phyloP scores from a whole-genome alignment of 2,888 invertebrate genomes.

The Drosophila pegasa region DNA sequence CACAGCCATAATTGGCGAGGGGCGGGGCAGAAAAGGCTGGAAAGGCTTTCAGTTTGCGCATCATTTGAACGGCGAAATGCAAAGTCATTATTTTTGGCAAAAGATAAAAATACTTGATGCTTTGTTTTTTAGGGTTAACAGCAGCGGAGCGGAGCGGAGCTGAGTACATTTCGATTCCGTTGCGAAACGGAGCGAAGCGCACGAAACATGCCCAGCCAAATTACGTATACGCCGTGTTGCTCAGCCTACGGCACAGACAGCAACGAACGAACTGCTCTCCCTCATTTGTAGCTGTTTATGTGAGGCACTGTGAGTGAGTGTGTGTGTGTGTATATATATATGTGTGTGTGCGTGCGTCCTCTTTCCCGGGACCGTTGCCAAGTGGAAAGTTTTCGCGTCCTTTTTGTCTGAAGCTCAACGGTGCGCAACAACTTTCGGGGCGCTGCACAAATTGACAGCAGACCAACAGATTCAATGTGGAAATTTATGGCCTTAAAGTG shows the following conservation, averaged over 20 bases:
- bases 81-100: constrained; percentile 71
- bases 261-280: not conserved
- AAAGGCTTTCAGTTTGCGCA: constrained; percentile 54
- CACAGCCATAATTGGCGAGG: constrained; percentile 37
- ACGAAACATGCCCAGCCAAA: constrained; percentile 24
- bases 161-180: constrained; percentile 36
- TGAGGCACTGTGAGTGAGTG: not conserved
- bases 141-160: constrained; percentile 26
- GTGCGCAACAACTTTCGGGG: constrained; percentile 71
- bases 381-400: constrained; percentile 69
- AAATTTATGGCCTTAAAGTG: constrained; percentile 49
- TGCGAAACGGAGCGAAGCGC: constrained; percentile 5
- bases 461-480: constrained; percentile 36
- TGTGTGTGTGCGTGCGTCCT: constrained; percentile 5
- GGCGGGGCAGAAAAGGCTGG: not conserved
- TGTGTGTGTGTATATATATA: not conserved
- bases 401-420: constrained; percentile 67
- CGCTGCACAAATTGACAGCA: constrained; percentile 54
- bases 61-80: constrained; percentile 70
- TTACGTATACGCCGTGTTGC: constrained; percentile 66
- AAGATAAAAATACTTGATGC: constrained; percentile 53
- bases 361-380: constrained; percentile 54
- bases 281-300: constrained; percentile 8
- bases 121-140: constrained; percentile 34
- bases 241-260: constrained; percentile 29